Evolutionary conservation across 1,140 invertebrate genomes (phyloP).

Genomic region (Conus betulinus): DNA sequence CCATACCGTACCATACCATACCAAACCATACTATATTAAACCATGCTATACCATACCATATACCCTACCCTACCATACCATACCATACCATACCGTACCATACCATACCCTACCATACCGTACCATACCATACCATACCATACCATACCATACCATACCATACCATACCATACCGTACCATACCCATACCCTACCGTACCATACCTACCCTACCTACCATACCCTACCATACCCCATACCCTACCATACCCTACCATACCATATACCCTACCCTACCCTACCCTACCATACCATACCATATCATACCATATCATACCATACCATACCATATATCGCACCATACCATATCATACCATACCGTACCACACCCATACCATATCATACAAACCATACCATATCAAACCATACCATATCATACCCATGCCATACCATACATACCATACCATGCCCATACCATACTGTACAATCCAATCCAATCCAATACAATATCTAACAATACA

Average conservation of each 20-base stretch:
- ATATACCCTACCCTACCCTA: slow-evolving; percentile 62
- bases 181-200: slow-evolving; percentile 60
- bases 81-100: slow-evolving; percentile 51
- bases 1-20: slow-evolving; percentile 44
- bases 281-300: slow-evolving; percentile 61
- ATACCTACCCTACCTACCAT: slow-evolving; percentile 61
- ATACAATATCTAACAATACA: slow-evolving; percentile 56
- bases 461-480: slow-evolving; percentile 58
- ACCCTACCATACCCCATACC: slow-evolving; percentile 57
- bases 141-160: slow-evolving; percentile 57
- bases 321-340: slow-evolving; percentile 35
- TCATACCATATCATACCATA: slow-evolving; percentile 60
- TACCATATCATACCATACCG: slow-evolving; percentile 50
- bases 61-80: slow-evolving; percentile 48
- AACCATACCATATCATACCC: no score
- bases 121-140: slow-evolving; percentile 56
- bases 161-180: slow-evolving; percentile 60
- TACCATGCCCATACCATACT: no score
- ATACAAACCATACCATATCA: no score
- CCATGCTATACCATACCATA: slow-evolving; percentile 6
- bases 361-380: no score
- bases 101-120: slow-evolving; percentile 51
- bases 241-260: no score
- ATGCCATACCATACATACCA: no score
- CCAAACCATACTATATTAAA: slow-evolving; percentile 42